phyloP scores from a whole-genome alignment of 30 jellyfish, hydroid and myxozoan species.

The Turritopsis dohrnii region DNA sequence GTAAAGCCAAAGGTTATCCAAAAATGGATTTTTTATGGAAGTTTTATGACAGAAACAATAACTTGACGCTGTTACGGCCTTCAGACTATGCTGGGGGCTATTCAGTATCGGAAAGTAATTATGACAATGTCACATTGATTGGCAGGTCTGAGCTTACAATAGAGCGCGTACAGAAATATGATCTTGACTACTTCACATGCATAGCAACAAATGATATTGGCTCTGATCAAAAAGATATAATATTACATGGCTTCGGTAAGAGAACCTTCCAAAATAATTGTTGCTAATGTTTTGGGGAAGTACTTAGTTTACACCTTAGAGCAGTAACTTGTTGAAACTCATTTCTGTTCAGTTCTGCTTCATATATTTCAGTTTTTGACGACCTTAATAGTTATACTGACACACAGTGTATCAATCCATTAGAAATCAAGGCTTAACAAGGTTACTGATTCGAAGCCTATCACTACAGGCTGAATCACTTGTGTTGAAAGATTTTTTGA shows the following conservation, averaged over 20 bases:
- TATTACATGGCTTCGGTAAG: neutral
- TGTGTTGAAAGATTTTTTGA: no score
- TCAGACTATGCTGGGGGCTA: neutral
- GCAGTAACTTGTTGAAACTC: no score
- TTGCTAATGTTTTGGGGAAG: neutral
- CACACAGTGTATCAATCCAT: no score
- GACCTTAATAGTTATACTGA: no score
- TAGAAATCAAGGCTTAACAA: no score
- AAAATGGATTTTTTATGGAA: neutral
- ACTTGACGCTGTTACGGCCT: neutral
- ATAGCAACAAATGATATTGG: neutral
- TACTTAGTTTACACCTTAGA: no score
- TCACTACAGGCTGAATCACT: no score
- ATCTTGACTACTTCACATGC: neutral
- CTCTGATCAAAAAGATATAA: neutral
- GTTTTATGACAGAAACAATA: neutral
- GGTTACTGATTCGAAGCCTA: no score
- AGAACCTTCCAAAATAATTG: no score
- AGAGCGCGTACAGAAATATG: slow-evolving; percentile 1
- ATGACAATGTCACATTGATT: neutral
- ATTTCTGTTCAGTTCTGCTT: no score
- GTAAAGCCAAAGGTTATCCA: slow-evolving; percentile 19
- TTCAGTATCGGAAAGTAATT: neutral
- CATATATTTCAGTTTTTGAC: no score
- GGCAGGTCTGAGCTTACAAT: neutral